Conservation (phyloP, 2,113 vertebrate species). For the Microcebus lehilahytsara region DNA sequence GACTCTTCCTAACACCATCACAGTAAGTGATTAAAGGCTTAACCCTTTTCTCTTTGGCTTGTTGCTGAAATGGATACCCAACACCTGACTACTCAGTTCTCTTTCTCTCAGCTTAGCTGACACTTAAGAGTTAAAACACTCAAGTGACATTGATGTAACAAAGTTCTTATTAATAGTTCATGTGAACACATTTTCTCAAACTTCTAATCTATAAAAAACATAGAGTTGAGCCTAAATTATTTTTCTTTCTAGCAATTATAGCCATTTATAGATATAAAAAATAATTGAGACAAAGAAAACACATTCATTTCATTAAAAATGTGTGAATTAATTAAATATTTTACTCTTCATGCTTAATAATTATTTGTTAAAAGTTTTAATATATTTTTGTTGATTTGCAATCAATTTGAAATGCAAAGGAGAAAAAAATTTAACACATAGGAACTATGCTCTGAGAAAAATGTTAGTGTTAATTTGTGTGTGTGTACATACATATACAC, state of each 20-base stretch:
- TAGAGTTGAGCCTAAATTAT: neutral
- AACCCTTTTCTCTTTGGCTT: neutral
- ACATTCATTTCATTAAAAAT: neutral
- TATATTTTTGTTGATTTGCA: neutral
- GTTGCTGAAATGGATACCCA: neutral
- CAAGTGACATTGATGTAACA: neutral
- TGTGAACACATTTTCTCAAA: neutral
- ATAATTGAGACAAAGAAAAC: neutral
- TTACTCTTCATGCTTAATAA: neutral
- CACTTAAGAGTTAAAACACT: neutral
- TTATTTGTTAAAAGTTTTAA: neutral
- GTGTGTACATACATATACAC: neutral
- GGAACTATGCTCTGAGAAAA: neutral
- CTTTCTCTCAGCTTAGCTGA: neutral
- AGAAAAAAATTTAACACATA: neutral
- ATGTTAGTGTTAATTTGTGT: neutral
- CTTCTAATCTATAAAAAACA: neutral
- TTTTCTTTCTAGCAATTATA: neutral
- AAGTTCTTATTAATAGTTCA: neutral
- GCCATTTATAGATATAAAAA: neutral
- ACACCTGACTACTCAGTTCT: neutral
- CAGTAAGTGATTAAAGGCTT: neutral
- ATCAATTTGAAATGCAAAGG: neutral
- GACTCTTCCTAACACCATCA: neutral
- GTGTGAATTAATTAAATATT: neutral